These are phyloP conservation scores for Aphidoletes aphidimyza DNA, from an alignment of 2,888 invertebrate species.

Conservation along the genomic window DNA sequence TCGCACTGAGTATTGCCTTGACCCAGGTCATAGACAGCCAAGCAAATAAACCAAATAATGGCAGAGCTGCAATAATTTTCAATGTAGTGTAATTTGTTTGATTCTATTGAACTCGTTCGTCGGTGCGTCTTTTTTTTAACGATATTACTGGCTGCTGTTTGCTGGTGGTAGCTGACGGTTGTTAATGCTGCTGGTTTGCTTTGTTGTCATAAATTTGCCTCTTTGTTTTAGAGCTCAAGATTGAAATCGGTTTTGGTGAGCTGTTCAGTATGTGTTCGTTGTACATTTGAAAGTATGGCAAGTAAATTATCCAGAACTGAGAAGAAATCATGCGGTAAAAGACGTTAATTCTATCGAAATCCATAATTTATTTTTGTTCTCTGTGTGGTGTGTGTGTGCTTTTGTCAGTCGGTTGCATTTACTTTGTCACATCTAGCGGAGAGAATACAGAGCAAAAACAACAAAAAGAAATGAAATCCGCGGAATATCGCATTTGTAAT, in stretches of 20 bases:
- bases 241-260: neutral
- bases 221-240: constrained; percentile 16
- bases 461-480: neutral
- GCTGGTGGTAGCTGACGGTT: neutral
- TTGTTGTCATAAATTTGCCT: neutral
- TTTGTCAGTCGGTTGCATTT: neutral
- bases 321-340: constrained; percentile 48
- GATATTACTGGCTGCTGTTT: neutral
- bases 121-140: neutral
- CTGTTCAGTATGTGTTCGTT: neutral
- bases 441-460: neutral
- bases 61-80: neutral
- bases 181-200: neutral
- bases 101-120: constrained; percentile 30
- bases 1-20: constrained; percentile 43
- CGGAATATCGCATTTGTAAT: constrained; percentile 49
- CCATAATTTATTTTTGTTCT: constrained; percentile 35
- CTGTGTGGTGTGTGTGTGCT: neutral
- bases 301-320: constrained; percentile 33
- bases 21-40: constrained; percentile 45
- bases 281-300: neutral
- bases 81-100: constrained; percentile 16
- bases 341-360: constrained; percentile 44
- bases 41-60: constrained; percentile 9
- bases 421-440: neutral